Base-by-base conservation (phyloP, 2,888 invertebrate genomes). In the Caenorhabditis sp. region DNA sequence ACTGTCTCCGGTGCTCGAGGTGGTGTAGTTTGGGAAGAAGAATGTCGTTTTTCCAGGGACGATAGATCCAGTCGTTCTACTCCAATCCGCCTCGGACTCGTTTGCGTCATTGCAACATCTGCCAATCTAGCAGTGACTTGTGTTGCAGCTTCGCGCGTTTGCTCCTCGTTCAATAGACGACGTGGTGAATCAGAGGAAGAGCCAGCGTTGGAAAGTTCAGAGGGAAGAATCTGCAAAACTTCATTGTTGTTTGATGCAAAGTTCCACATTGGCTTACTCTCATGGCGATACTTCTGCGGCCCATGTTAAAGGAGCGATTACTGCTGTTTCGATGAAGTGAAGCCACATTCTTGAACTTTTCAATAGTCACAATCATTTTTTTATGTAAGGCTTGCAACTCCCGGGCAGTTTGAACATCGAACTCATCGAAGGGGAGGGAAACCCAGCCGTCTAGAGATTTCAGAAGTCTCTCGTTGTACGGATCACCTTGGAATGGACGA, bases 51-150 rank as follows among this genome's bases (percentile, higher is more conserved):
- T 38, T 41, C 38, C 14, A 61, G 41, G 1, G 56, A 47, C 22
- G 66, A 47, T 14, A 68, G 24, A 38, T 56, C 63, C 12, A 66
- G 14, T 8, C n/a, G 49, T 44, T 64, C 74, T 0, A 66, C 56
- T 14, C 41, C 66, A 31, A 64, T 10, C 16, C 16, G 24, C 31
- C 74, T 41, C 10, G 64, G 64, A 47, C 64, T 44, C 6, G 56
- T 66, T 22, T 56, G 56, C 10, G 73, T 61, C 73, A 51, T 63
- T 24, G 56, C 41, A 14, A 41, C 28, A 22, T 47, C 63, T 2
- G 74, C 64, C 24, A 75, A 24, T 10, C 74, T 41, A 16, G 64
- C 61, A 7, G 74, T 47, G 1, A 75, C 66, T 64, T 75, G 74
- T 7, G 74, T 66, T 7, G 44, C 41, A 19, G 35, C 64, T 51